Conservation (phyloP, 1,140 invertebrate species). For the Lysiphlebus fabarum region DNA sequence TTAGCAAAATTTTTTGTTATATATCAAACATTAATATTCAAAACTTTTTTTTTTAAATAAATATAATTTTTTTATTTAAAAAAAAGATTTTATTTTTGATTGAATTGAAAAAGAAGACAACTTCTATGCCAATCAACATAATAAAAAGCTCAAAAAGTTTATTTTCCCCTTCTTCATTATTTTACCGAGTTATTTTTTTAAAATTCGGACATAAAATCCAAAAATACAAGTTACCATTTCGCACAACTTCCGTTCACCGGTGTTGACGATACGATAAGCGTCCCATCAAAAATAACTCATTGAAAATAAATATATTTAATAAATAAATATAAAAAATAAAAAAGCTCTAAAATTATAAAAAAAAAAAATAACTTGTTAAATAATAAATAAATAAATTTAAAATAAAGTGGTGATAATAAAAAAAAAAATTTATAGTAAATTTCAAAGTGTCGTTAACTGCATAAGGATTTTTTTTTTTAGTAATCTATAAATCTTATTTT, state of each 20-base stretch:
- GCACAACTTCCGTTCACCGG: conserved; percentile 19
- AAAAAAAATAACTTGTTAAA: too few species aligned
- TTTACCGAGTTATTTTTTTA: neutral
- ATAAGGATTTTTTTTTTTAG: too few species aligned
- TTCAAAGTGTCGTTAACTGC: neutral
- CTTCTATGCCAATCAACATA: conserved; percentile 11
- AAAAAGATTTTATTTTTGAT: neutral
- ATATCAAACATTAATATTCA: neutral
- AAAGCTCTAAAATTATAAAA: neutral
- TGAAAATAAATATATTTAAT: too few species aligned
- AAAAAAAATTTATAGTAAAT: neutral
- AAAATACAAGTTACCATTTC: conserved; percentile 20
- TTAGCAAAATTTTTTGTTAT: neutral
- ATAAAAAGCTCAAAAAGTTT: conserved; percentile 1
- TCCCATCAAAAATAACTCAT: conserved; percentile 1
- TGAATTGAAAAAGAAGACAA: conserved; percentile 10
- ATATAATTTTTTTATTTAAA: too few species aligned
- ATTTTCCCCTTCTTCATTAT: conserved; percentile 5
- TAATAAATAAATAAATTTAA: too few species aligned
- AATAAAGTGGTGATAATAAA: too few species aligned
- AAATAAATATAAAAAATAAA: neutral
- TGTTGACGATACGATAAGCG: neutral
- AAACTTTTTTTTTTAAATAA: neutral
- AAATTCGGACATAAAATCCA: conserved; percentile 9
- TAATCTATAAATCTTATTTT: too few species aligned